These are phyloP conservation scores for Nyctalus aviator DNA, from an alignment of 2,797 vertebrate species.

Conservation along the genomic window DNA sequence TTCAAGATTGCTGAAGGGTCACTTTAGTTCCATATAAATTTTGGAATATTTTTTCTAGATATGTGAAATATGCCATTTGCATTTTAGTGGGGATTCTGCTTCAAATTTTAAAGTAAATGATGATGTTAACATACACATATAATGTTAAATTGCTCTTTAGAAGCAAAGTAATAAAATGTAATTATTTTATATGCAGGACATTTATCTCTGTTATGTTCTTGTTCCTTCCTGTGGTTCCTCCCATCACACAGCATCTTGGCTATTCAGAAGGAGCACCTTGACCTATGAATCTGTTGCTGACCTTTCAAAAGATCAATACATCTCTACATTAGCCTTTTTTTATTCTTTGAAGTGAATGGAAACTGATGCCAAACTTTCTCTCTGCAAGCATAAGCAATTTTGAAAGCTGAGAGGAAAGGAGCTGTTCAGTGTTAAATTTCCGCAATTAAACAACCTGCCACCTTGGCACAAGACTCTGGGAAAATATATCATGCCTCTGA, in stretches of 20 bases:
- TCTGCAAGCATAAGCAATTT: slow-evolving; percentile 83
- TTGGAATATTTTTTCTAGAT: neutral
- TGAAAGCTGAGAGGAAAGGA: slow-evolving; percentile 75
- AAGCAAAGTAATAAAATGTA: slow-evolving; percentile 40
- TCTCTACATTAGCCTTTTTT: slow-evolving; percentile 86
- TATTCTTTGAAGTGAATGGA: slow-evolving; percentile 84
- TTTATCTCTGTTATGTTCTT: neutral
- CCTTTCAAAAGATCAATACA: slow-evolving; percentile 89
- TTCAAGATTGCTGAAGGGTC: neutral
- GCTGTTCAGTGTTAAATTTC: slow-evolving; percentile 80
- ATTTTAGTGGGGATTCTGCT: neutral
- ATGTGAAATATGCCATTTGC: neutral
- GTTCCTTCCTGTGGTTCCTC: neutral
- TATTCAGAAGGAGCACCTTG: slow-evolving; percentile 78
- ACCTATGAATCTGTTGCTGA: slow-evolving; percentile 86
- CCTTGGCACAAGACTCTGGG: slow-evolving; percentile 54
- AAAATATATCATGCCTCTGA: slow-evolving; percentile 75
- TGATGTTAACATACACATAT: neutral
- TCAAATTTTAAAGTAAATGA: slow-evolving; percentile 56
- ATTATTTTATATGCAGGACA: neutral
- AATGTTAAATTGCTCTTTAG: slow-evolving; percentile 60
- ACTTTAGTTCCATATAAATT: neutral
- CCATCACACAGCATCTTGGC: neutral
- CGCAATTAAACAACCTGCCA: slow-evolving; percentile 76
- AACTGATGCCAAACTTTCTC: slow-evolving; percentile 85